phyloP scores from a whole-genome alignment of 2,888 invertebrate species.

The Calameuta pallipes region DNA sequence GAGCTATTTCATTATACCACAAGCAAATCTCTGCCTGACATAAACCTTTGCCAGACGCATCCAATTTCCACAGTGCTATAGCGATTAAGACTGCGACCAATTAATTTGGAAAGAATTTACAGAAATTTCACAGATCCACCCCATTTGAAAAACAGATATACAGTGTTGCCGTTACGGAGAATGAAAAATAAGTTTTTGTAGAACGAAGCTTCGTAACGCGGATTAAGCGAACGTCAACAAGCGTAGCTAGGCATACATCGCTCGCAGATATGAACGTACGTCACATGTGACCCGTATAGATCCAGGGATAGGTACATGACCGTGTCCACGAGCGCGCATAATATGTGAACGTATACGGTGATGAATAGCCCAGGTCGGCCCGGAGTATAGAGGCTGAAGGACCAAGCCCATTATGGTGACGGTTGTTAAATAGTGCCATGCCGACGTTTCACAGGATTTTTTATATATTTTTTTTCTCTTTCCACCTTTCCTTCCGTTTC shows the following conservation, averaged over 20 bases:
- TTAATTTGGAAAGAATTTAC: not conserved
- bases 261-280: not conserved
- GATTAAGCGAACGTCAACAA: not conserved
- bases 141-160: not conserved
- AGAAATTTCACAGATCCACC: not conserved
- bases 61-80: not conserved
- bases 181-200: not conserved
- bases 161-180: not conserved
- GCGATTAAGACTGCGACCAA: not conserved
- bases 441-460: constrained; percentile 29
- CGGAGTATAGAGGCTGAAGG: not conserved
- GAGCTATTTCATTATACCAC: not conserved
- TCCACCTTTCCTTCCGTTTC: constrained; percentile 9
- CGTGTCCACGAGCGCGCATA: constrained; percentile 8
- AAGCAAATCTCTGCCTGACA: not conserved
- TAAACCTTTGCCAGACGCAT: not conserved
- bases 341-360: not conserved
- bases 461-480: constrained; percentile 7
- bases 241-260: not conserved
- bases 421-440: not conserved
- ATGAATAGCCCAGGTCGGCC: not conserved
- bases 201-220: not conserved
- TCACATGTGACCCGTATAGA: constrained; percentile 1
- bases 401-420: not conserved
- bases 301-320: constrained; percentile 1